Base-by-base conservation (phyloP, 1,140 invertebrate species). In the Aphidius ervi region DNA sequence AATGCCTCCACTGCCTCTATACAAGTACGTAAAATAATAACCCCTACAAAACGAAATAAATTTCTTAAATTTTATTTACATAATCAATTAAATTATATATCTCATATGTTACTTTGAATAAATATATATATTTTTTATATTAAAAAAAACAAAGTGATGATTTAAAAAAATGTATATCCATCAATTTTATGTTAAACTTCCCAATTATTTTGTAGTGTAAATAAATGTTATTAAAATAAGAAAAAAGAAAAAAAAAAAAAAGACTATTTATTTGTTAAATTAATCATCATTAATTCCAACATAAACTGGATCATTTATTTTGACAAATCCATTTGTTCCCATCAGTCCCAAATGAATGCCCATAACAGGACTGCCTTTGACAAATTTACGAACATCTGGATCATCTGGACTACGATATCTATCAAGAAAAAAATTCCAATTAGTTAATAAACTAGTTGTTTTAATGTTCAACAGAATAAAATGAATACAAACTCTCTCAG, bases 201-300 rank as follows among this genome's bases (percentile, higher is more conserved):
- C 66, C 70, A 70, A 69, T 77, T 78, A 70, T 72, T 70, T 75
- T 76, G 68, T 76, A 77, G 70, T 78, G 76, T 74, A 77, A 78
- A 78, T 78, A 77, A 78, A 78, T 77, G 76, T 48, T 48, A 48
- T 48, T 48, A n/a, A 20, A 20, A 48, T 48, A 20, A 48, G n/a
- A 16, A 48, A 48, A 16, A 16, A 46, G 4, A 46, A 46, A 6
- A 7, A 6, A 9, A 6, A 9, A 48, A 4, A 2, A 8, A 5
- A 3, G 7, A 43, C 4, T 43, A 7, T 43, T 43, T 43, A 7
- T 43, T 7, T 7, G 7, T 16, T 48, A 16, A n/a, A 48, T 6
- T 48, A 48, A 6, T 66, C 62, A 0, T 77, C 69, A 0, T 70
- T 23, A 10, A 74, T 61, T 20, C 71, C 67, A 5, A 81, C 72